Evolutionary conservation across 2,888 invertebrate species (phyloP).

Genomic region (Brachycybe producta): DNA sequence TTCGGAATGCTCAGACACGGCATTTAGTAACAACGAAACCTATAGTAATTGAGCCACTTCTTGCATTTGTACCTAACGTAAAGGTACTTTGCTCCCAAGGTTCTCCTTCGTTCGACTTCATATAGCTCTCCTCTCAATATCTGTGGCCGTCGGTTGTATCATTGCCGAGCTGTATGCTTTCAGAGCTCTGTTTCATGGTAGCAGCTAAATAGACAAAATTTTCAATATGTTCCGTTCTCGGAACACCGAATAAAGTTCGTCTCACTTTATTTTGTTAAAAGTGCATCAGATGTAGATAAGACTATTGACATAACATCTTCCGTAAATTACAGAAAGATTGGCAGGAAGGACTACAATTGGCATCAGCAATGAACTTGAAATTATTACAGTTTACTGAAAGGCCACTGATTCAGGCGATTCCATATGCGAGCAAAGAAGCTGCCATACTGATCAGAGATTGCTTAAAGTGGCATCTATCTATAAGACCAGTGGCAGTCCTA

Average conservation of each 20-base stretch:
- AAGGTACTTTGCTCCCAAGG: constrained; percentile 87
- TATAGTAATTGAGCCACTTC: background rate
- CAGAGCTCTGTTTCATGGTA: constrained; percentile 88
- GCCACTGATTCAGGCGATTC: constrained; percentile 63
- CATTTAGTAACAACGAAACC: background rate
- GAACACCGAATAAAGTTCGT: constrained; percentile 71
- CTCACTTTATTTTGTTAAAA: background rate
- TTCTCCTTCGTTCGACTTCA: constrained; percentile 82
- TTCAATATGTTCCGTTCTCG: constrained; percentile 88
- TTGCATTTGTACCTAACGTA: constrained; percentile 18
- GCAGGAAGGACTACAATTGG: constrained; percentile 88
- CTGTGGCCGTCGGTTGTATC: constrained; percentile 96
- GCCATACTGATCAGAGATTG: constrained; percentile 71
- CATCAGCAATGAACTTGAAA: constrained; percentile 85
- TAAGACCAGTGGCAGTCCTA: constrained; percentile 80
- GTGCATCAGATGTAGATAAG: too few relatives aligned
- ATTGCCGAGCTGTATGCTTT: constrained; percentile 94
- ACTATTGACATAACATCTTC: background rate
- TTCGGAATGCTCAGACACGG: constrained; percentile 13
- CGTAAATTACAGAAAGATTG: constrained; percentile 68
- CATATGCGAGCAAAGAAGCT: constrained; percentile 71
- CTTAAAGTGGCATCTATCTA: constrained; percentile 81
- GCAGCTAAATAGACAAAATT: constrained; percentile 90
- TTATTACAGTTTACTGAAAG: constrained; percentile 81
- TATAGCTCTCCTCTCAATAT: constrained; percentile 96